Evolutionary conservation across 2,113 vertebrate species (phyloP).

Genomic region (Ophthalmolycus amberensis): DNA sequence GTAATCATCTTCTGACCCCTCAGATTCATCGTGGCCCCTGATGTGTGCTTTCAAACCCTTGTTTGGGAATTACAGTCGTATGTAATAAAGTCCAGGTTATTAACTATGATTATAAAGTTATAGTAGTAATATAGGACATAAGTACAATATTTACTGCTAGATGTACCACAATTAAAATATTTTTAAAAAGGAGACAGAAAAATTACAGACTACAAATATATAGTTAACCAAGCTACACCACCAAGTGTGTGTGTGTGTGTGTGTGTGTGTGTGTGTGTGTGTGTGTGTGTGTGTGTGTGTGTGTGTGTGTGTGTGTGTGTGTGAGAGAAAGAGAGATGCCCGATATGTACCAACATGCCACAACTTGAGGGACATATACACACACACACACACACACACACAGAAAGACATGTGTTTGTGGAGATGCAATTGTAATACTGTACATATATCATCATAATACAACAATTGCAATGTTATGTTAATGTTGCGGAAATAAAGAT

Average conservation of each 20-base stretch:
- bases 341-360: no score
- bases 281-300: no score
- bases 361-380: no score
- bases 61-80: not conserved
- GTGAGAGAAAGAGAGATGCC: no score
- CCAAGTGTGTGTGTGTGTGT: no score
- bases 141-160: not conserved
- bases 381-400: no score
- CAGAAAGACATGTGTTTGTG: no score
- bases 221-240: not conserved
- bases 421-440: not conserved
- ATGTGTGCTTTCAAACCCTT: not conserved
- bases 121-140: not conserved
- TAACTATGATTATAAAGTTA: not conserved
- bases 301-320: no score
- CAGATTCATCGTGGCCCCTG: not conserved
- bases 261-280: no score
- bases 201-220: not conserved
- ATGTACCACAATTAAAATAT: not conserved
- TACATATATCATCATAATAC: not conserved
- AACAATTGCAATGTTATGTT: not conserved
- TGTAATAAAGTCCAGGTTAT: not conserved
- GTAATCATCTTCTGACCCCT: not conserved
- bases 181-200: not conserved
- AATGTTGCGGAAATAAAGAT: not conserved